These are phyloP conservation scores for Cinclus cinclus DNA, from an alignment of 2,113 vertebrate species.

Conservation along the genomic window DNA sequence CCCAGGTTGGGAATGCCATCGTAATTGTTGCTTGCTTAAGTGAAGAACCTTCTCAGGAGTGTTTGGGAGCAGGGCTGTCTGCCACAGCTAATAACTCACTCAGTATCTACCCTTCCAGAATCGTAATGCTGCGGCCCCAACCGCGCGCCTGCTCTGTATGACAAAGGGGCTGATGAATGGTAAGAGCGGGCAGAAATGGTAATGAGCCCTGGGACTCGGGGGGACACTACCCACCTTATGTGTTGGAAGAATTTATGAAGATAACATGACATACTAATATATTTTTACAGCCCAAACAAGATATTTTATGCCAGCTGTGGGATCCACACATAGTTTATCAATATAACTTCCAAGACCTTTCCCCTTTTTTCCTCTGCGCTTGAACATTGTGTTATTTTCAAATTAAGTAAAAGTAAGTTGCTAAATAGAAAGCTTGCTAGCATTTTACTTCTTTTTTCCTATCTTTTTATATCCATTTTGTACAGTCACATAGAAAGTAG, in stretches of 20 bases:
- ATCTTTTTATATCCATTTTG: background rate
- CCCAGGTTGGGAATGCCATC: conserved; percentile 52
- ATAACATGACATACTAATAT: conserved; percentile 84
- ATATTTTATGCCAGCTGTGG: conserved; percentile 77
- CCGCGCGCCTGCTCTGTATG: conserved; percentile 49
- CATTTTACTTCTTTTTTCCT: background rate
- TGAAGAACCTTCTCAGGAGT: conserved; percentile 67
- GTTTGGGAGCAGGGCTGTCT: conserved; percentile 74
- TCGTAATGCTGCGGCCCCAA: conserved; percentile 58
- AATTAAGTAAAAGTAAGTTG: conserved; percentile 49
- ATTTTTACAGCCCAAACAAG: conserved; percentile 84
- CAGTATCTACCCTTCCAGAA: conserved; percentile 74
- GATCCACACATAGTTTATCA: conserved; percentile 78
- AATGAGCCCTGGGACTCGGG: conserved; percentile 72
- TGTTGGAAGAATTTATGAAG: conserved; percentile 83
- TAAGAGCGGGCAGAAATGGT: conserved; percentile 56
- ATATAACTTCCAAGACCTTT: conserved; percentile 76
- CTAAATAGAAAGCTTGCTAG: conserved; percentile 11
- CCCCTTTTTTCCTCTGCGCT: conserved; percentile 56
- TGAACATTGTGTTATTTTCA: conserved; percentile 49
- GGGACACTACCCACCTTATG: conserved; percentile 70
- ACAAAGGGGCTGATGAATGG: conserved; percentile 75
- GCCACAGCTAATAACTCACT: conserved; percentile 78
- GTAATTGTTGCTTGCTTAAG: conserved; percentile 65
- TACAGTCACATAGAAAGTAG: background rate